phyloP scores from a whole-genome alignment of 2,797 vertebrate genomes.

The Borostomias antarcticus region DNA sequence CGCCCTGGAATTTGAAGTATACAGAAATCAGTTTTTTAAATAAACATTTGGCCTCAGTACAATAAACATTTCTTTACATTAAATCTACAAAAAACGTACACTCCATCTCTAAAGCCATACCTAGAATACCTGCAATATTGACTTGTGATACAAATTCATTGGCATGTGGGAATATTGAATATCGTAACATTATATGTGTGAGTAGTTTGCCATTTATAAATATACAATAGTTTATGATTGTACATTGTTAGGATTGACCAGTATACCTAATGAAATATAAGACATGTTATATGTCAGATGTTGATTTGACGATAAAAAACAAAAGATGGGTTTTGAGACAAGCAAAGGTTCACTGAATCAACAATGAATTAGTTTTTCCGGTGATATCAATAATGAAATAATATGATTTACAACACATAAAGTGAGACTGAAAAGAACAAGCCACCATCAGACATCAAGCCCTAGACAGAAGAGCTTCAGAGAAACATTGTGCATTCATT shows the following conservation, averaged over 20 bases:
- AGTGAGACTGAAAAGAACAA: constrained; percentile 37
- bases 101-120: constrained; percentile 60
- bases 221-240: constrained; percentile 41
- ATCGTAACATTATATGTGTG: constrained; percentile 40
- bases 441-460: constrained; percentile 51
- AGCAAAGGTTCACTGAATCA: constrained; percentile 13
- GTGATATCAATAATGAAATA: constrained; percentile 44
- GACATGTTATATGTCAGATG: constrained; percentile 32
- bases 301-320: constrained; percentile 26
- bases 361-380: constrained; percentile 30
- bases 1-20: constrained; percentile 45
- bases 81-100: constrained; percentile 69
- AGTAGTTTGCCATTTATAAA: constrained; percentile 50
- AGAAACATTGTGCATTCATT: constrained; percentile 31
- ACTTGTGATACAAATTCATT: constrained; percentile 56
- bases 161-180: neutral
- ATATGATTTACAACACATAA: constrained; percentile 47
- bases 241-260: constrained; percentile 8
- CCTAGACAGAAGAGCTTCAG: constrained; percentile 54
- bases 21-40: constrained; percentile 54
- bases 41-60: constrained; percentile 55
- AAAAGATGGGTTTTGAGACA: constrained; percentile 31
- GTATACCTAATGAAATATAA: constrained; percentile 38
- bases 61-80: constrained; percentile 65
- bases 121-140: constrained; percentile 57